Evolutionary conservation across 2,888 invertebrate species (phyloP).

Genomic region (Tiphia femorata): DNA sequence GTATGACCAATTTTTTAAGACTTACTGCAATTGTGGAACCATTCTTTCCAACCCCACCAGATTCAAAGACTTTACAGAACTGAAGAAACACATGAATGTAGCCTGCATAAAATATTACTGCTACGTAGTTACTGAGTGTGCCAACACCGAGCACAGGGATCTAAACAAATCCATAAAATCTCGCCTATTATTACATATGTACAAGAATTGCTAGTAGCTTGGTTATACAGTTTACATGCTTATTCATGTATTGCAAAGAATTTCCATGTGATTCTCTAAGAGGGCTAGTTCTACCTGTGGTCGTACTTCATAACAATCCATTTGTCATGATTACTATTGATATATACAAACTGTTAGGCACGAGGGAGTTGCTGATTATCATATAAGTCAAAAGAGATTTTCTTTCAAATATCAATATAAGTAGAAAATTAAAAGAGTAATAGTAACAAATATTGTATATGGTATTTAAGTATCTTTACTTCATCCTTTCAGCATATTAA

Average conservation of each 20-base stretch:
- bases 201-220: no score
- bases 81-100: conserved; percentile 76
- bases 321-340: not conserved
- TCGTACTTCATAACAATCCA: conserved; percentile 6
- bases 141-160: conserved; percentile 59
- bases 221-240: no score
- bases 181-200: no score
- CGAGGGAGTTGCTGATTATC: conserved; percentile 29
- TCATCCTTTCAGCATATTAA: no score
- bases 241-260: no score
- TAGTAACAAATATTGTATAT: no score
- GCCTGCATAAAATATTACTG: conserved; percentile 73
- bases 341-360: conserved; percentile 9
- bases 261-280: conserved; percentile 7
- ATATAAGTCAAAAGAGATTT: no score
- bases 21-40: conserved; percentile 97
- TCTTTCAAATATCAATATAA: no score
- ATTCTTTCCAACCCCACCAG: conserved; percentile 95
- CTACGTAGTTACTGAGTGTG: conserved; percentile 63
- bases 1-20: conserved; percentile 43
- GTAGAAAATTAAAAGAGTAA: no score
- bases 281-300: conserved; percentile 22
- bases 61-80: conserved; percentile 80
- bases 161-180: conserved; percentile 63
- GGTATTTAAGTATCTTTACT: no score